A percentile compares a stretch with the other conserved stretches of the same genome.
Evolutionary conservation across 2,797 vertebrate species (phyloP).

Genomic region (Vespertilio murinus): DNA sequence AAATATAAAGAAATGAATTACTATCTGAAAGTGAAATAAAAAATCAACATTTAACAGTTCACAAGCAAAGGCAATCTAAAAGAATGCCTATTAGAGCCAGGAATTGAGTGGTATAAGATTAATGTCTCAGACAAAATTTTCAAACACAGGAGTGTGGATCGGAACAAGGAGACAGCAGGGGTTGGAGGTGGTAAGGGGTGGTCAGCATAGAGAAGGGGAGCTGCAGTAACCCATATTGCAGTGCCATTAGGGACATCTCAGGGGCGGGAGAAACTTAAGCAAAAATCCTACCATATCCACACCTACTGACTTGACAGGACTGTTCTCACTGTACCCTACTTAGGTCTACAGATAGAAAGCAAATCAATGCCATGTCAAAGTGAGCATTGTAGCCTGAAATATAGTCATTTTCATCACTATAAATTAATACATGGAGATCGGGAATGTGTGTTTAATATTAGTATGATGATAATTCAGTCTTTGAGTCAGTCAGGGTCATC

Average conservation of each 20-base stretch:
- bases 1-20: neutral
- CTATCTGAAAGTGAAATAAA: neutral
- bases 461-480: neutral
- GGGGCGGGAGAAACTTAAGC: neutral
- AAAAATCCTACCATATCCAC: neutral
- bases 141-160: neutral
- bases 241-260: neutral
- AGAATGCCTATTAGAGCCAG: neutral
- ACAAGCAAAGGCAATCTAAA: neutral
- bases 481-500: neutral
- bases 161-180: neutral
- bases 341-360: neutral
- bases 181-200: neutral
- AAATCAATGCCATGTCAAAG: neutral
- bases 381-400: neutral
- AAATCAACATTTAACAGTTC: neutral
- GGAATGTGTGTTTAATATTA: neutral
- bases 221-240: accelerated
- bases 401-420: neutral
- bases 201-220: too few relatives aligned
- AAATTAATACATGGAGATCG: neutral
- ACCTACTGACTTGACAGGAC: neutral
- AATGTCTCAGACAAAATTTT: neutral
- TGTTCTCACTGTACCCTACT: neutral
- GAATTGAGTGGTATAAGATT: neutral